Conservation (phyloP, 2,113 vertebrate species). For the Ailuropoda melanoleuca region DNA sequence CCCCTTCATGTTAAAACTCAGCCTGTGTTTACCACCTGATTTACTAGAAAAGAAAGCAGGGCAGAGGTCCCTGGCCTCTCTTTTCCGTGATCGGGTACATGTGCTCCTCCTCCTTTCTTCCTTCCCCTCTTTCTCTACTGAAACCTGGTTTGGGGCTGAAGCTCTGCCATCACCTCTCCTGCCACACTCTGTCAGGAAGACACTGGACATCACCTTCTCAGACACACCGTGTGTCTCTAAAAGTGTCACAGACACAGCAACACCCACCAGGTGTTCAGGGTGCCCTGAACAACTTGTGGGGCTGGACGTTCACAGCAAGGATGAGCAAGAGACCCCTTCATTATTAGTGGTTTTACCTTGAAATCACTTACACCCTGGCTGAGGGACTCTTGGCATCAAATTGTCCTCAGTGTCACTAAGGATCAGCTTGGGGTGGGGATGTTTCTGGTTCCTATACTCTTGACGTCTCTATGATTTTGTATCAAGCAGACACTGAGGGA, state of each 20-base stretch:
- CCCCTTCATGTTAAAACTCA: neutral
- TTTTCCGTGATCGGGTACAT: neutral
- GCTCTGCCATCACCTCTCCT: neutral
- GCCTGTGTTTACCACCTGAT: neutral
- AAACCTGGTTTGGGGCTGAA: too few relatives aligned
- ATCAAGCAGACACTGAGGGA: neutral
- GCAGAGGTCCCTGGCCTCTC: neutral
- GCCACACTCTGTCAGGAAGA: neutral
- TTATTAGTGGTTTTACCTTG: neutral
- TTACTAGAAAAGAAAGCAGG: neutral
- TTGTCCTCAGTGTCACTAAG: neutral
- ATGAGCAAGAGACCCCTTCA: neutral
- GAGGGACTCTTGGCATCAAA: neutral
- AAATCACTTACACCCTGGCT: neutral
- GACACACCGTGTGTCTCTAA: neutral
- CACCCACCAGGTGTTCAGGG: neutral
- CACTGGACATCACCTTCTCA: neutral
- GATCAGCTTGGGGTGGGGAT: neutral
- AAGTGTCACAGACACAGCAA: neutral
- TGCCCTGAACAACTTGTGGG: neutral
- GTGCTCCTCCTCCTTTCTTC: too few relatives aligned
- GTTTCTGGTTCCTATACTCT: neutral
- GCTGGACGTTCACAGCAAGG: neutral
- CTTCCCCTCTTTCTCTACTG: neutral
- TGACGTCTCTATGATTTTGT: too few relatives aligned